Evolutionary conservation across 2,888 invertebrate species (phyloP).

Genomic region (Penaeus monodon): DNA sequence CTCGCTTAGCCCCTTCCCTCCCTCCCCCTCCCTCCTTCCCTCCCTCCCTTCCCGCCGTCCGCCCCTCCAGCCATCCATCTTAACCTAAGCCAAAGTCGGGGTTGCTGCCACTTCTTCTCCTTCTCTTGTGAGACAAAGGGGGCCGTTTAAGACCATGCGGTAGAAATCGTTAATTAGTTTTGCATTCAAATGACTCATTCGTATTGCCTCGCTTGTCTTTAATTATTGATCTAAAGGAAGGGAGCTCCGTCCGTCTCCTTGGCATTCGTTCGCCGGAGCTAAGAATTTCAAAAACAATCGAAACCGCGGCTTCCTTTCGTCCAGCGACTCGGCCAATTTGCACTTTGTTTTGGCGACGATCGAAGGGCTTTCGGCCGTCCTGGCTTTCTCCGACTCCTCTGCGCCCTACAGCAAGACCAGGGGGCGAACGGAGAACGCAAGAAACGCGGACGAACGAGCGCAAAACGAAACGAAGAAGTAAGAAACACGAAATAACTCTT

Average conservation of each 20-base stretch:
- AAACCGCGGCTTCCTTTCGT: too few species aligned
- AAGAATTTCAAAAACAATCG: background rate
- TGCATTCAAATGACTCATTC: conserved; percentile 65
- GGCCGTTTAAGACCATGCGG: conserved; percentile 48
- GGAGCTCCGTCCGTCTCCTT: conserved; percentile 26
- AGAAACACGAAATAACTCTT: conserved; percentile 12
- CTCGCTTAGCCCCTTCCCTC: background rate
- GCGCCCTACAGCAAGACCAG: background rate
- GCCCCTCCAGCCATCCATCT: background rate
- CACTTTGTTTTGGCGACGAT: too few species aligned
- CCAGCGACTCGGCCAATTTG: too few species aligned
- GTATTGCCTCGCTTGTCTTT: conserved; percentile 53
- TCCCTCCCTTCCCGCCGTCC: background rate
- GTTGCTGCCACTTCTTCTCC: conserved; percentile 14
- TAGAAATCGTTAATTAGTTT: conserved; percentile 64
- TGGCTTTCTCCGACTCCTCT: background rate
- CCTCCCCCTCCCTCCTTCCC: conserved; percentile 10
- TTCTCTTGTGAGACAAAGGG: conserved; percentile 37
- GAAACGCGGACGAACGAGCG: background rate
- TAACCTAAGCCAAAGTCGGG: conserved; percentile 8
- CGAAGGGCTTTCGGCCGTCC: background rate
- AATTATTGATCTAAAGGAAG: conserved; percentile 58
- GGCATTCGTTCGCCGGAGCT: conserved; percentile 22
- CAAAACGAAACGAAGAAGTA: conserved; percentile 6
- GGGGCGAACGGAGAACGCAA: background rate